Conservation (phyloP, 1,140 invertebrate species). For the Caenorhabditis elegans region DNA sequence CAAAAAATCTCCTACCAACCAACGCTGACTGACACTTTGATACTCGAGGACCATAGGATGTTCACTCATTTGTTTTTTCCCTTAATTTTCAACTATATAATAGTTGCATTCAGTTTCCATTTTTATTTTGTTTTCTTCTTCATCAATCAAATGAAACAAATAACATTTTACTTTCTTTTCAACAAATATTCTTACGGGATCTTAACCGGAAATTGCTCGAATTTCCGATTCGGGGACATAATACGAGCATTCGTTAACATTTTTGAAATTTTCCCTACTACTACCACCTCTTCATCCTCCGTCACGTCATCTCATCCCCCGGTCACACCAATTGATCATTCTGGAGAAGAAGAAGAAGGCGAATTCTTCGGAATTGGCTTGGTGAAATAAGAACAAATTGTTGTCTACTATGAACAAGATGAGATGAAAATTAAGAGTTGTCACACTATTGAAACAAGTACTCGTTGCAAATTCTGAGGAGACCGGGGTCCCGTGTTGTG, state of each 20-base stretch:
- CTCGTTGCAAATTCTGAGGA: too few species aligned
- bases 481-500: too few species aligned
- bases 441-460: too few species aligned
- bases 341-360: not conserved
- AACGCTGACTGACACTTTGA: not conserved
- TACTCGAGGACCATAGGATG: conserved; percentile 3
- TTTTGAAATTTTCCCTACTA: not conserved
- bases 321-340: conserved; percentile 24
- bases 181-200: not conserved
- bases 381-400: too few species aligned
- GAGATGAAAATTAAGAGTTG: too few species aligned
- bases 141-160: too few species aligned
- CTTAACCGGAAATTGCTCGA: not conserved
- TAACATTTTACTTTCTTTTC: not conserved
- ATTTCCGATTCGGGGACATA: not conserved
- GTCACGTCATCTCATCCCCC: not conserved
- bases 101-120: too few species aligned
- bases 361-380: too few species aligned
- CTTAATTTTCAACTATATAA: not conserved
- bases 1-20: not conserved
- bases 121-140: too few species aligned
- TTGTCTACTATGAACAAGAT: too few species aligned
- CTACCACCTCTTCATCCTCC: too few species aligned
- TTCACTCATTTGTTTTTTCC: not conserved
- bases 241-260: not conserved